Conservation (phyloP, 1,140 invertebrate genomes). For the Adoxophyes honmai region DNA sequence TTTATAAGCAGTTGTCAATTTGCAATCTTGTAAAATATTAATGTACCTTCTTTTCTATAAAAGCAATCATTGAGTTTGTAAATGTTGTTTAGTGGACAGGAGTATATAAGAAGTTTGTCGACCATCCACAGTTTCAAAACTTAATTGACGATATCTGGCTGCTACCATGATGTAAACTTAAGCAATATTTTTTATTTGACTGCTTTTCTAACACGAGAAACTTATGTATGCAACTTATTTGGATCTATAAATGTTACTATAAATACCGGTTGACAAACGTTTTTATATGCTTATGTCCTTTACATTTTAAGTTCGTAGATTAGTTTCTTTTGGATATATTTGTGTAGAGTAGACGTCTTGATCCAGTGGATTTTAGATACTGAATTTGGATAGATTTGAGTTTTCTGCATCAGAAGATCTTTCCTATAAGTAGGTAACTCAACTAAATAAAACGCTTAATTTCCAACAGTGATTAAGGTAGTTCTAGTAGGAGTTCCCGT, state of each 20-base stretch:
- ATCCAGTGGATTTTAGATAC: constrained; percentile 14
- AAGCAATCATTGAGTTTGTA: constrained; percentile 67
- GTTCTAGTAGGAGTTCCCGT: too few relatives aligned
- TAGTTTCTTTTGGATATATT: constrained; percentile 51
- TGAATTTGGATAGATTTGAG: neutral
- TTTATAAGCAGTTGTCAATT: neutral
- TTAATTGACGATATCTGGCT: constrained; percentile 11
- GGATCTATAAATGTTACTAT: neutral
- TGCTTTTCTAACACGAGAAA: neutral
- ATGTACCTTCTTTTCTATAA: constrained; percentile 46
- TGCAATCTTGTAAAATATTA: constrained; percentile 45
- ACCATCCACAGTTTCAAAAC: neutral
- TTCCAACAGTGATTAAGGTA: too few relatives aligned
- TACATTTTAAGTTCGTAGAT: constrained; percentile 42
- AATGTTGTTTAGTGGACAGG: constrained; percentile 44
- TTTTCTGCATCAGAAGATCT: neutral
- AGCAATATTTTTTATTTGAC: neutral
- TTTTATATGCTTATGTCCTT: constrained; percentile 36
- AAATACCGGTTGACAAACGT: neutral
- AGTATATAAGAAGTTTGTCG: constrained; percentile 33
- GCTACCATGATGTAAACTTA: constrained; percentile 6
- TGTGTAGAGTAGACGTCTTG: constrained; percentile 37
- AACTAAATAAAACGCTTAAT: too few relatives aligned
- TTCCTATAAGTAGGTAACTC: constrained; percentile 7
- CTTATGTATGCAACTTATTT: constrained; percentile 13